These are phyloP conservation scores for Sphaeridia pumilis DNA, from an alignment of 2,888 invertebrate genomes.

Conservation along the genomic window DNA sequence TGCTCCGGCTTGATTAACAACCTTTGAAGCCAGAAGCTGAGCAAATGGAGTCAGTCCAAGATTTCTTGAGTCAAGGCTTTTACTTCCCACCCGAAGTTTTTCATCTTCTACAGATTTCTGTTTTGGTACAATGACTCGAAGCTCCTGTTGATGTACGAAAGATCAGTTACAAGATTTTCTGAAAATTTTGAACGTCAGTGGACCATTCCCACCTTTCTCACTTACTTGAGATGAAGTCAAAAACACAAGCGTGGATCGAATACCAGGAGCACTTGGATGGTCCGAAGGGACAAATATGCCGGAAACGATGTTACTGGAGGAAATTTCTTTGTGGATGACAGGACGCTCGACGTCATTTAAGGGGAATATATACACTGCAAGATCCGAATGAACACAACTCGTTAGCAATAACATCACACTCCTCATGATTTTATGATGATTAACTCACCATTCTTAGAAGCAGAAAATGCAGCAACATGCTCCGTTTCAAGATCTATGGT, in stretches of 20 bases:
- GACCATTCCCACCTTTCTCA: too few species aligned
- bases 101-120: not conserved
- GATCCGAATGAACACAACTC: too few species aligned
- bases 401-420: too few species aligned
- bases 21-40: conserved; percentile 24
- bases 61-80: not conserved
- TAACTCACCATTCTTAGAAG: conserved; percentile 51
- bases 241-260: conserved; percentile 23
- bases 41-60: conserved; percentile 22
- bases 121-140: conserved; percentile 19
- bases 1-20: conserved; percentile 11
- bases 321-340: conserved; percentile 20
- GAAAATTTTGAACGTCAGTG: too few species aligned
- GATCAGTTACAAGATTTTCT: too few species aligned
- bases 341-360: conserved; percentile 17
- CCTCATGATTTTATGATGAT: too few species aligned
- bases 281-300: conserved; percentile 18
- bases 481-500: conserved; percentile 52
- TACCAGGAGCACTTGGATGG: conserved; percentile 5
- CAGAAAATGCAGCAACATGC: conserved; percentile 56
- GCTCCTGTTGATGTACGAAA: too few species aligned
- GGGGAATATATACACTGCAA: conserved; percentile 22
- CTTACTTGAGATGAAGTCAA: conserved; percentile 27
- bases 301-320: conserved; percentile 20
- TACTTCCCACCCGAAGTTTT: not conserved